Base-by-base conservation (phyloP, 2,888 invertebrate species). In the Eilema caniola region DNA sequence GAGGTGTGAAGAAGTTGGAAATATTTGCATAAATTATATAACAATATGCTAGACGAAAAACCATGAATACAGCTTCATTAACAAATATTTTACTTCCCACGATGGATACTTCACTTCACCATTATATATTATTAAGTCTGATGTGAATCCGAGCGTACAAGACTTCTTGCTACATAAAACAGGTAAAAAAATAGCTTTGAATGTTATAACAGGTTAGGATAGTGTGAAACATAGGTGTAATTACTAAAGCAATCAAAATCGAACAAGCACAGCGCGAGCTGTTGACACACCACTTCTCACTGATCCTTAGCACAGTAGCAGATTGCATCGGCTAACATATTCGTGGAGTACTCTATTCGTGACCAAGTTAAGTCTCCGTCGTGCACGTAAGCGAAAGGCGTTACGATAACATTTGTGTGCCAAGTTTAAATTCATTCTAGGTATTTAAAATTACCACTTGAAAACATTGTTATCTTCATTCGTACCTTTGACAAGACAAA, bases 321-420 rank as follows among this genome's bases (percentile, higher is more conserved):
- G 53, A 69, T 70, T 60, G 68, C 16, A 37, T 68, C 28, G 31
- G 67, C 68, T 65, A 73, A 66, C 60, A 70, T 25, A 69, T 69
- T 82, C 68, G 71, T 78, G 78, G 72, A 59, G 16, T 59, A 25
- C 7, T 69, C 23, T 73, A 66, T 37, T 65, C 28, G 47, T 59
- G 64, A 31, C 47, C 20, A 28, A 64, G 47, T 73, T 75, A n/a
- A 72, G 69, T 72, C 63, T 66, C 25, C 62, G 31, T 76, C 72
- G 64, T 74, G 76, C 41, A 53, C 63, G 64, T 70, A 59, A 70
- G 69, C 12, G 59, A 63, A 66, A 67, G 37, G 41, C 33, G 23
- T 64, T 73, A 56, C 68, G 65, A 75, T 67, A 77, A 72, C 56
- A 62, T 63, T 72, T 71, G 47, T 76, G 57, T 75, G 70, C 64